A percentile compares a stretch with the other conserved stretches of the same genome.
Conservation (phyloP, 1,140 invertebrate species). For the Oreohelix idahoensis region DNA sequence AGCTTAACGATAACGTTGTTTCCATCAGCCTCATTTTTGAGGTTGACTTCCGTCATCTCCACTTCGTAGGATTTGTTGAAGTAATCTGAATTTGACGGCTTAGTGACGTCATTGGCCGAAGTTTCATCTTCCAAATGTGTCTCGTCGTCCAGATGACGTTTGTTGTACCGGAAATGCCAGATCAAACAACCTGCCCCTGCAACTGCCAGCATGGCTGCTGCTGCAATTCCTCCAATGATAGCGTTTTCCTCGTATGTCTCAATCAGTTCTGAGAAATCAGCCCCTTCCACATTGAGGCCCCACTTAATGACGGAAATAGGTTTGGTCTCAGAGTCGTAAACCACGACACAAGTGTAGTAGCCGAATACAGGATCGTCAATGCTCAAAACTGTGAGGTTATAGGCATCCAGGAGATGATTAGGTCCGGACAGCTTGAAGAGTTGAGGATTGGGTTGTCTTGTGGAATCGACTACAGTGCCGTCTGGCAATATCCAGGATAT, state of each 20-base stretch:
- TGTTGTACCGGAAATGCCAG: constrained; percentile 52
- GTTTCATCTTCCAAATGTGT: not conserved
- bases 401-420: not conserved
- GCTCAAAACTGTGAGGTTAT: constrained; percentile 47
- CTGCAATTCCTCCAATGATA: constrained; percentile 57
- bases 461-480: constrained; percentile 9
- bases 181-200: constrained; percentile 50
- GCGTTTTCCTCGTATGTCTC: constrained; percentile 56
- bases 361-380: constrained; percentile 61
- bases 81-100: not conserved
- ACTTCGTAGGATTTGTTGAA: not conserved
- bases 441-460: not conserved
- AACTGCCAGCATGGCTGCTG: constrained; percentile 50
- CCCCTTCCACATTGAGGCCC: constrained; percentile 63
- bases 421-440: not conserved
- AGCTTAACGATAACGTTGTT: not conserved
- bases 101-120: not conserved
- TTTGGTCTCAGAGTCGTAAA: constrained; percentile 18
- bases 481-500: constrained; percentile 42
- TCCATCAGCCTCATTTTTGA: not conserved
- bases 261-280: constrained; percentile 55
- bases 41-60: not conserved
- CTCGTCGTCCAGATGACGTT: constrained; percentile 9
- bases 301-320: constrained; percentile 39
- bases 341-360: constrained; percentile 60